phyloP scores from a whole-genome alignment of 2,888 invertebrate genomes.

The Eupithecia subumbrata region DNA sequence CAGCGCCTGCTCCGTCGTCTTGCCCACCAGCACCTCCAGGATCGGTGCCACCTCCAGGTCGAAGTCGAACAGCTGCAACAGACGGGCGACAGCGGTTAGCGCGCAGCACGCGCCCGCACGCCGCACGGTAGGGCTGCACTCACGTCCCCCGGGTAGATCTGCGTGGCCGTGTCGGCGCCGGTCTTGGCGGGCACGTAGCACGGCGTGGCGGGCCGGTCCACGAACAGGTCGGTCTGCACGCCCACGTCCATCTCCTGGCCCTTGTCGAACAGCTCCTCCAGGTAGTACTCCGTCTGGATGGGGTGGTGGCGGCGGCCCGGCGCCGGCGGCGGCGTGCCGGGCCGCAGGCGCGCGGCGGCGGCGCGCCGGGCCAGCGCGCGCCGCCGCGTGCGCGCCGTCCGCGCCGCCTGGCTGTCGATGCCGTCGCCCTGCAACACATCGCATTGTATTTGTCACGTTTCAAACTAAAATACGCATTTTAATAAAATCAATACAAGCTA shows the following conservation, averaged over 20 bases:
- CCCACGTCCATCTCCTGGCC: conserved; percentile 90
- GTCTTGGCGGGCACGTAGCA: conserved; percentile 90
- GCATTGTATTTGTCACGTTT: too few species aligned
- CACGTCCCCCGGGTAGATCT: conserved; percentile 95
- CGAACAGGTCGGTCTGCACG: conserved; percentile 94
- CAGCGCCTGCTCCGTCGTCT: conserved; percentile 94
- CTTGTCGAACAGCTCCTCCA: conserved; percentile 92
- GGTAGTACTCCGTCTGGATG: conserved; percentile 94
- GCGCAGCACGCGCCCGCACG: neutral
- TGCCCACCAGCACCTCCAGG: conserved; percentile 94
- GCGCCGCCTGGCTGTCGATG: conserved; percentile 66
- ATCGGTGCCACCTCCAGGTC: conserved; percentile 96
- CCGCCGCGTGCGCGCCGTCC: conserved; percentile 83
- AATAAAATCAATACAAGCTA: too few species aligned
- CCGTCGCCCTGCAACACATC: conserved; percentile 70
- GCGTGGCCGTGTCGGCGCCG: conserved; percentile 92
- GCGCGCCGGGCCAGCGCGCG: conserved; percentile 89
- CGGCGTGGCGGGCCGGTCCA: conserved; percentile 92
- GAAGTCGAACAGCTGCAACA: conserved; percentile 92
- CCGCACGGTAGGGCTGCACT: conserved; percentile 53
- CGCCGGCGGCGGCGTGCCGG: conserved; percentile 90
- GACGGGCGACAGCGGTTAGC: neutral
- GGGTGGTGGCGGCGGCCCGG: conserved; percentile 93
- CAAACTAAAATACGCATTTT: too few species aligned
- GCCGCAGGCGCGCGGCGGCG: conserved; percentile 87